Evolutionary conservation across 2,113 vertebrate genomes (phyloP).

Genomic region (Saccopteryx leptura): DNA sequence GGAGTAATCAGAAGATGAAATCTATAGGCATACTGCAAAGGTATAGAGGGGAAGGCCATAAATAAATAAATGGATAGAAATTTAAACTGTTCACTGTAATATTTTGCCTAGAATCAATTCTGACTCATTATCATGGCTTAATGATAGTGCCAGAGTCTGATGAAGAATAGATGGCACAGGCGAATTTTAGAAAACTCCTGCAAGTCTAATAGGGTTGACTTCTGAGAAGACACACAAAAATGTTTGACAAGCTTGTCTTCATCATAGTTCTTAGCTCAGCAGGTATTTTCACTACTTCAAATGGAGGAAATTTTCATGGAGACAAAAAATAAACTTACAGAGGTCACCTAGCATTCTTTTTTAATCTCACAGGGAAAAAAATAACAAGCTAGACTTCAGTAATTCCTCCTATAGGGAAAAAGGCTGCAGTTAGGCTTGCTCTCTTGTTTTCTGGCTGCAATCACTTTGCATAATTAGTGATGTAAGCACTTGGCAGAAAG

Average conservation of each 20-base stretch:
- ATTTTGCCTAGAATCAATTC: neutral
- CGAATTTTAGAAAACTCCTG: slow-evolving; percentile 22
- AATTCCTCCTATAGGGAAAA: neutral
- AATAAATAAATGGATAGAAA: neutral
- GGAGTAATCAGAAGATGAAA: neutral
- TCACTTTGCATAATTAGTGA: too few relatives aligned
- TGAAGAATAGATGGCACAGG: neutral
- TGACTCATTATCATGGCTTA: neutral
- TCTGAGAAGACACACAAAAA: slow-evolving; percentile 1
- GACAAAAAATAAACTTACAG: slow-evolving; percentile 49
- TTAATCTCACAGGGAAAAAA: slow-evolving; percentile 64
- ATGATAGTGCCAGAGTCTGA: neutral
- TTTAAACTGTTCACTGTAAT: neutral
- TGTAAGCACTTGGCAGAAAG: too few relatives aligned
- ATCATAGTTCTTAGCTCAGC: slow-evolving; percentile 50
- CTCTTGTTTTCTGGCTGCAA: too few relatives aligned
- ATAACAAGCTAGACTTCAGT: slow-evolving; percentile 61
- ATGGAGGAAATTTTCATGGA: slow-evolving; percentile 49
- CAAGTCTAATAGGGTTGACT: neutral
- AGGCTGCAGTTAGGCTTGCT: too few relatives aligned
- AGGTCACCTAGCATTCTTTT: slow-evolving; percentile 64
- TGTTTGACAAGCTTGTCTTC: slow-evolving; percentile 43
- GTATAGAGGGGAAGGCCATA: neutral
- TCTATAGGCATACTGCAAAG: neutral
- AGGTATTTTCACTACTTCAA: slow-evolving; percentile 43